Evolutionary conservation across 2,888 invertebrate genomes (phyloP).

Genomic region (Trissolcus brochymenae): DNA sequence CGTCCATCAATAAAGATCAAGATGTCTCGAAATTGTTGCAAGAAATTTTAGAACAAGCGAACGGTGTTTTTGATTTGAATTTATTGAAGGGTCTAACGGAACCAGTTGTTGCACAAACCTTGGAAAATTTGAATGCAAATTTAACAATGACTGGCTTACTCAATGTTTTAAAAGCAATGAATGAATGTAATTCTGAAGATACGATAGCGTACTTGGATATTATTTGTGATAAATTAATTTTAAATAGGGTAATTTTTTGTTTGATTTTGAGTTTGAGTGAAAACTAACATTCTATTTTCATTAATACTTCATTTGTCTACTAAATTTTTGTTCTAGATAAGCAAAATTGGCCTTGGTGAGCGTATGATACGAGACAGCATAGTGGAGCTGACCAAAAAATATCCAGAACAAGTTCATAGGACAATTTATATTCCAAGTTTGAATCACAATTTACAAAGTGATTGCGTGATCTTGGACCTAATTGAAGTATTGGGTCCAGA

Average conservation of each 20-base stretch:
- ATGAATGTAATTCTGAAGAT: conserved; percentile 61
- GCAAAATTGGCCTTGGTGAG: conserved; percentile 61
- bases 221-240: conserved; percentile 63
- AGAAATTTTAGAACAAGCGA: conserved; percentile 62
- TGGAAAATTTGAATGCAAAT: conserved; percentile 60
- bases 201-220: conserved; percentile 61
- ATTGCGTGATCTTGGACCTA: conserved; percentile 51
- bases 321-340: conserved; percentile 58
- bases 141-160: conserved; percentile 62
- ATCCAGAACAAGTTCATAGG: conserved; percentile 67
- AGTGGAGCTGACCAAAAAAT: conserved; percentile 61
- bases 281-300: too few relatives aligned
- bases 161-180: conserved; percentile 65
- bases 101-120: conserved; percentile 58
- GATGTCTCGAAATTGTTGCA: conserved; percentile 62
- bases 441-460: conserved; percentile 64
- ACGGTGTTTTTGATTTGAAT: conserved; percentile 60
- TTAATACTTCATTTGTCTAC: not conserved
- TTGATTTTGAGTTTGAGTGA: not conserved
- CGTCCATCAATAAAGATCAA: conserved; percentile 7
- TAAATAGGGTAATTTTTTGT: conserved; percentile 62
- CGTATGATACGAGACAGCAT: conserved; percentile 62
- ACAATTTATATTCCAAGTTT: conserved; percentile 65
- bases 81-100: conserved; percentile 62
- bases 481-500: conserved; percentile 51